Evolutionary conservation across 2,113 vertebrate species (phyloP).

Genomic region (Epinephelus moara): DNA sequence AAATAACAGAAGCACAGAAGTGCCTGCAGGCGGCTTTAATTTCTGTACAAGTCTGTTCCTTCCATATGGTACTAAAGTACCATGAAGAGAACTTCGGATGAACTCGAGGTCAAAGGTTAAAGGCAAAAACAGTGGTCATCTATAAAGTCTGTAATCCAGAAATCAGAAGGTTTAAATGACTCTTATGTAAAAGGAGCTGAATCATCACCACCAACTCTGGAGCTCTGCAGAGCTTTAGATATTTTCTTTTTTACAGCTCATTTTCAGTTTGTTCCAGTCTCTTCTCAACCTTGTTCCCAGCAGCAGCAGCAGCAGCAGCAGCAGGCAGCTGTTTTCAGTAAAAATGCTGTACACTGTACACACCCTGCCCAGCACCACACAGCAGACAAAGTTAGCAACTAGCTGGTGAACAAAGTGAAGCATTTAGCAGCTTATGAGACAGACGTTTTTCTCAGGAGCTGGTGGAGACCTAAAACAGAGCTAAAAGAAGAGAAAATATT

Average conservation of each 20-base stretch:
- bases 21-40: constrained; percentile 20
- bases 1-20: constrained; percentile 28
- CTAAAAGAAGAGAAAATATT: not conserved
- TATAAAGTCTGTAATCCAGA: not conserved
- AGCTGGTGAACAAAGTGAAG: not conserved
- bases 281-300: not conserved
- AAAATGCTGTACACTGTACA: not conserved
- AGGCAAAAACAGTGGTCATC: not conserved
- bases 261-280: not conserved
- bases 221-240: not conserved
- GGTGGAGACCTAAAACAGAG: not conserved
- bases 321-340: too few species aligned
- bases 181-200: not conserved
- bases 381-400: not conserved
- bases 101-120: constrained; percentile 34
- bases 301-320: not conserved
- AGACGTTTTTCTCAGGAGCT: not conserved
- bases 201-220: not conserved
- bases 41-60: constrained; percentile 29
- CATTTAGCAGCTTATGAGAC: not conserved
- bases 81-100: constrained; percentile 5
- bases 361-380: not conserved
- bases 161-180: not conserved
- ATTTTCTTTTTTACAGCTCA: not conserved
- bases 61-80: constrained; percentile 17